Percentiles rank a stretch among this genome's conserved stretches.
phyloP scores from a whole-genome alignment of 2,797 vertebrate genomes.

The Alauda arvensis region DNA sequence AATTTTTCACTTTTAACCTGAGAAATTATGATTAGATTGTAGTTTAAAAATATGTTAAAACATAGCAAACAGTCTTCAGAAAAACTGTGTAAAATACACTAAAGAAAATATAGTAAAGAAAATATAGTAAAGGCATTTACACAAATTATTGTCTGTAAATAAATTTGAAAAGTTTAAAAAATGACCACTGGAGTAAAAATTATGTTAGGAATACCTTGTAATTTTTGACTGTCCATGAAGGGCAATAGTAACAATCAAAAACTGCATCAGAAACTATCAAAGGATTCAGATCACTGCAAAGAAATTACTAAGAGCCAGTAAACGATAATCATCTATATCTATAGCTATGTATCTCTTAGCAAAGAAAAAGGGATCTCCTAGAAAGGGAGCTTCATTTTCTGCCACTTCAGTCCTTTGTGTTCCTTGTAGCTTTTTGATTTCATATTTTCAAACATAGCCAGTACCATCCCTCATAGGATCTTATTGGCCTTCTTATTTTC shows the following conservation, averaged over 20 bases:
- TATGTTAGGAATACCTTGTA: neutral
- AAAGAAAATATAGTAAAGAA: neutral
- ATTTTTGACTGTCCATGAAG: neutral
- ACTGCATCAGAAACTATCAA: neutral
- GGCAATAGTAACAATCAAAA: neutral
- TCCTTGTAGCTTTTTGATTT: neutral
- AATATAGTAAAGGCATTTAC: neutral
- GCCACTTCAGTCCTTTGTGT: neutral
- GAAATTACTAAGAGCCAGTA: neutral
- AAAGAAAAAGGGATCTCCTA: neutral
- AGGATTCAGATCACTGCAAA: neutral
- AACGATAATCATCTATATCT: neutral
- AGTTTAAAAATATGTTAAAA: neutral
- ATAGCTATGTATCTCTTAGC: neutral
- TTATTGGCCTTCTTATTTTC: neutral
- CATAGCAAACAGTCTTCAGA: neutral
- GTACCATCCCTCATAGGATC: neutral
- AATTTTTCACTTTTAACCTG: neutral
- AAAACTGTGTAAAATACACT: neutral
- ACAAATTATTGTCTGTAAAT: neutral
- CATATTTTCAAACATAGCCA: neutral
- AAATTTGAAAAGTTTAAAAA: neutral
- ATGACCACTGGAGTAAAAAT: neutral
- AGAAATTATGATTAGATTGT: neutral
- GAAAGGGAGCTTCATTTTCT: neutral